Evolutionary conservation across 1,140 invertebrate species (phyloP).

Genomic region (Acromyrmex echinatior): DNA sequence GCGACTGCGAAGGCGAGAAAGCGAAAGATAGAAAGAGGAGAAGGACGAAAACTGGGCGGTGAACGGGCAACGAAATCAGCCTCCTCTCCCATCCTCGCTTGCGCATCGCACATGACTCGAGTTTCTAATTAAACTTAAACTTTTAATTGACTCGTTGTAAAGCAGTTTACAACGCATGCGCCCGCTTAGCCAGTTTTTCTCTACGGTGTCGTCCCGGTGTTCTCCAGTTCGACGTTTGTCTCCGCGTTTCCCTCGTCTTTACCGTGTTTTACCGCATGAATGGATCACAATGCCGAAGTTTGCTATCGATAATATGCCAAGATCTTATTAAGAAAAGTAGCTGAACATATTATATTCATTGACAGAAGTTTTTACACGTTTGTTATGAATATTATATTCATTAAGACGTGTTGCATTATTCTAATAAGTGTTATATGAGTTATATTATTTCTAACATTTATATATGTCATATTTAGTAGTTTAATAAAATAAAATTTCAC

Average conservation of each 20-base stretch:
- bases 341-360: neutral
- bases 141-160: slow-evolving; percentile 86
- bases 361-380: neutral
- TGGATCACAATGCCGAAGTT: slow-evolving; percentile 15
- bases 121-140: slow-evolving; percentile 87
- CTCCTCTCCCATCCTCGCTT: slow-evolving; percentile 28
- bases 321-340: neutral
- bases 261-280: neutral
- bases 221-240: neutral
- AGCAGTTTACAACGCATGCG: slow-evolving; percentile 80
- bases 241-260: neutral
- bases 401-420: neutral
- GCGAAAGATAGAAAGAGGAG: neutral
- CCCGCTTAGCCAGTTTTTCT: slow-evolving; percentile 39
- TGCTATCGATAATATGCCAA: neutral
- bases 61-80: slow-evolving; percentile 22
- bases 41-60: slow-evolving; percentile 29
- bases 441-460: neutral
- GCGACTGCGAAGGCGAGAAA: neutral
- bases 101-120: slow-evolving; percentile 70
- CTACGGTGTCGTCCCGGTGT: slow-evolving; percentile 39
- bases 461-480: neutral
- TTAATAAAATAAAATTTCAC: neutral
- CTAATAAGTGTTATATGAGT: neutral
- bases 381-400: neutral